Evolutionary conservation across 2,888 invertebrate genomes (phyloP), one percentile per base, ranked within the genome.

Genomic region (Drosophila atripex): DNA sequence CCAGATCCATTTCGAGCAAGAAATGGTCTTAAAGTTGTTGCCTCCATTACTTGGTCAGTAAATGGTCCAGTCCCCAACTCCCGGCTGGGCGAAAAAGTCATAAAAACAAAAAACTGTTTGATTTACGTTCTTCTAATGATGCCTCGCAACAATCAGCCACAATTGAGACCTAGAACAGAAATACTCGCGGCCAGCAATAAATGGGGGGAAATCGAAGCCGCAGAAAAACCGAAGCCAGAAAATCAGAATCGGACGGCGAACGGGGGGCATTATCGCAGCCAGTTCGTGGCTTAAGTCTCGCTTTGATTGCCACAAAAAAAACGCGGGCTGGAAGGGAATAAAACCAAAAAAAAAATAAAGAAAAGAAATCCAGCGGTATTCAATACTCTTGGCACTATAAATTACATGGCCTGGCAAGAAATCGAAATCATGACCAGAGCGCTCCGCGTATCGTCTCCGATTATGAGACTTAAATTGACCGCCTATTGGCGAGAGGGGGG

Each of bases 391-490:
- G 65, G 57, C 79, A 71, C 83, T 73, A 86, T 86, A 86, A 84
- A 86, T 86, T 85, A 84, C 77, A 53, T 46, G 45, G 82, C 74
- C 65, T 49, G 66, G 43, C 77, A 84, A 77, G 80, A 77, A 86
- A 86, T 84, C 78, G 82, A 86, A 83, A 80, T 86, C 83, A 86
- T 84, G 85, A 84, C 87, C 72, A 71, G 53, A 69, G 65, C 69
- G 65, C 69, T 70, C 73, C 75, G 49, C 60, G 74, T 76, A 74
- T 71, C 54, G 52, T 63, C 63, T 64, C 54, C 78, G 86, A 86
- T 84, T 84, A 84, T 84, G 82, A 86, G 85, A 77, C 85, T 78
- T 78, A 78, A 86, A 84, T 86, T 84, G 83, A 80, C 85, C 53
- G 65, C 45, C 53, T 71, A 68, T 57, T 55, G 71, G 71, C 7